Conservation (phyloP, 2,888 invertebrate species). For the Macroteleia sp. region DNA sequence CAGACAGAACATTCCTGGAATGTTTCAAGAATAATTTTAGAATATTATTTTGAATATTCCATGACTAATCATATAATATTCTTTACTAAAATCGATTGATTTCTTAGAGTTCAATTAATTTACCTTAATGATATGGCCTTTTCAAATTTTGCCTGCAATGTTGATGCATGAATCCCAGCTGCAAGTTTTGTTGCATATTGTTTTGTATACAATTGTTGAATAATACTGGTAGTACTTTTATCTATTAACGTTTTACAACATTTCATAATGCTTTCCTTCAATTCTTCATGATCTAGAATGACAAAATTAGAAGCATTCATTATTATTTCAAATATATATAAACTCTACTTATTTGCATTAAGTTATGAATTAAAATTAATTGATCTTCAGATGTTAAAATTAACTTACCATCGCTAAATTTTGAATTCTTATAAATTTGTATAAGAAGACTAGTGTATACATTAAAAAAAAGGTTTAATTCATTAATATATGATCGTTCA, state of each 20-base stretch:
- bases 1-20: too few species aligned
- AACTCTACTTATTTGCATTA: too few species aligned
- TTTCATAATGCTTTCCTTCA: constrained; percentile 86
- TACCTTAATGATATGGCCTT: constrained; percentile 88
- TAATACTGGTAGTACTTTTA: constrained; percentile 84
- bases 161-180: constrained; percentile 87
- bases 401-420: constrained; percentile 19
- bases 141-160: constrained; percentile 88
- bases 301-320: too few species aligned
- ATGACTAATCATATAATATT: too few species aligned
- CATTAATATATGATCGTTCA: constrained; percentile 84
- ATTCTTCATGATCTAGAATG: constrained; percentile 86
- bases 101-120: constrained; percentile 33
- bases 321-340: too few species aligned
- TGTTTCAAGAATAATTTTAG: too few species aligned
- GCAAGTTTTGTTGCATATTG: constrained; percentile 87
- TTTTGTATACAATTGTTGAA: constrained; percentile 86
- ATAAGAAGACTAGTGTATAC: constrained; percentile 85
- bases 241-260: constrained; percentile 85
- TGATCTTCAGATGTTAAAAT: too few species aligned
- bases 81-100: too few species aligned
- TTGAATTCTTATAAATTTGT: constrained; percentile 80
- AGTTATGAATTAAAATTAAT: too few species aligned
- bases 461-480: constrained; percentile 85
- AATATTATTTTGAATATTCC: too few species aligned